Conservation (phyloP, 1,140 invertebrate genomes). For the Panonychus citri region DNA sequence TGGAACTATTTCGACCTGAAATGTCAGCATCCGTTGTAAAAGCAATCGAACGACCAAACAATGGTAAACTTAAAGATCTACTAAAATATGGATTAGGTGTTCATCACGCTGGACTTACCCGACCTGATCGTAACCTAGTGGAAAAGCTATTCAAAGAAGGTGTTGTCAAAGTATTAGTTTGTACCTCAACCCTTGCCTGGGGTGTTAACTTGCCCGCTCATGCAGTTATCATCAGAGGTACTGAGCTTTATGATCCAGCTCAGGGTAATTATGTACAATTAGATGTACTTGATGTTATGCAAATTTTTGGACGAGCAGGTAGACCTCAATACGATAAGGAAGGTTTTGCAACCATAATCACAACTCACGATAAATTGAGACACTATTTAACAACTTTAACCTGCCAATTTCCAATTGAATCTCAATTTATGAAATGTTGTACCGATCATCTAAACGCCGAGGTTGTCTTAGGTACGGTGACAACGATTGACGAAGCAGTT, state of each 20-base stretch:
- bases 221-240: constrained; percentile 55
- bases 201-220: constrained; percentile 96
- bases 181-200: constrained; percentile 95
- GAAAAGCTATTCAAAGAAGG: constrained; percentile 75
- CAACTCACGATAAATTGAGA: constrained; percentile 65
- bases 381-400: constrained; percentile 85
- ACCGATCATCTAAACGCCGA: constrained; percentile 96
- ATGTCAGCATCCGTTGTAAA: constrained; percentile 3
- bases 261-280: constrained; percentile 82
- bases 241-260: constrained; percentile 90
- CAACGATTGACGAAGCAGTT: constrained; percentile 82
- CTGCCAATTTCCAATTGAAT: constrained; percentile 93
- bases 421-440: constrained; percentile 72
- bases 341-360: constrained; percentile 89
- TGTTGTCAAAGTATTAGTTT: constrained; percentile 73
- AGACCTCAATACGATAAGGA: constrained; percentile 49
- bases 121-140: constrained; percentile 56
- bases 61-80: constrained; percentile 50
- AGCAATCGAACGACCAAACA: constrained; percentile 38
- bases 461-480: constrained; percentile 77
- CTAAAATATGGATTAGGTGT: constrained; percentile 66
- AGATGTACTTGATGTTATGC: constrained; percentile 87
- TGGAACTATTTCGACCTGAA: constrained; percentile 23
- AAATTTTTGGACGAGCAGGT: constrained; percentile 97
- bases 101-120: constrained; percentile 86